These are phyloP conservation scores for Girardinus metallicus DNA, from an alignment of 2,797 vertebrate genomes.

Conservation along the genomic window DNA sequence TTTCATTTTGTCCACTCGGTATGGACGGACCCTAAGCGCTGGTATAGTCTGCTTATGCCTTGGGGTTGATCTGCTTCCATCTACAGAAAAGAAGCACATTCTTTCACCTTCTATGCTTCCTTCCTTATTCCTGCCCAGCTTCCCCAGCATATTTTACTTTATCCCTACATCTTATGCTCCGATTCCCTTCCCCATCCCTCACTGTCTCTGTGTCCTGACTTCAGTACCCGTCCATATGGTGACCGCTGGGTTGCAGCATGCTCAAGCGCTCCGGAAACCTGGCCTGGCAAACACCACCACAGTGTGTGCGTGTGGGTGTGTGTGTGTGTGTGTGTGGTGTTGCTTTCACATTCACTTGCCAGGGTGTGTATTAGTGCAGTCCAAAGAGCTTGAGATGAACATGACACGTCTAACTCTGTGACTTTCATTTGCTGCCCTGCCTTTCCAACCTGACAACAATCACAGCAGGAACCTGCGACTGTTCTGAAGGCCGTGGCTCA, in stretches of 20 bases:
- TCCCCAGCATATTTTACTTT: background rate
- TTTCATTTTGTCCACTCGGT: background rate
- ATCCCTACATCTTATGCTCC: background rate
- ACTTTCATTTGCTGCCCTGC: constrained; percentile 36
- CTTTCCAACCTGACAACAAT: constrained; percentile 44
- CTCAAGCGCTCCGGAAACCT: constrained; percentile 68
- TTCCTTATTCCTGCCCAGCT: background rate
- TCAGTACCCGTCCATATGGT: constrained; percentile 80
- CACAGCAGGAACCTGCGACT: constrained; percentile 37
- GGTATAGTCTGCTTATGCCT: background rate
- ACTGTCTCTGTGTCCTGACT: constrained; percentile 53
- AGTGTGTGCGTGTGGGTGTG: constrained; percentile 15
- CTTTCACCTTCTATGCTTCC: background rate
- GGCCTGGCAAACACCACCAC: constrained; percentile 57
- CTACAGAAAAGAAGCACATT: background rate
- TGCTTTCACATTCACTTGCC: constrained; percentile 45
- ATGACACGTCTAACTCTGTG: constrained; percentile 10
- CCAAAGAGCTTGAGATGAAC: constrained; percentile 5
- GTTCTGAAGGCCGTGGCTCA: background rate
- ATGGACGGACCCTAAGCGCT: background rate
- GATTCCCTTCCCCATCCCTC: constrained; percentile 11
- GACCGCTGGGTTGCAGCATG: constrained; percentile 79
- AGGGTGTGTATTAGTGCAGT: constrained; percentile 12
- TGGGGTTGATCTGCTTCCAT: background rate
- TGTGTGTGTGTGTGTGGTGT: constrained; percentile 13